Evolutionary conservation across 2,797 vertebrate genomes (phyloP), one percentile per base, ranked within the genome.

Genomic region (Ibycter americanus): DNA sequence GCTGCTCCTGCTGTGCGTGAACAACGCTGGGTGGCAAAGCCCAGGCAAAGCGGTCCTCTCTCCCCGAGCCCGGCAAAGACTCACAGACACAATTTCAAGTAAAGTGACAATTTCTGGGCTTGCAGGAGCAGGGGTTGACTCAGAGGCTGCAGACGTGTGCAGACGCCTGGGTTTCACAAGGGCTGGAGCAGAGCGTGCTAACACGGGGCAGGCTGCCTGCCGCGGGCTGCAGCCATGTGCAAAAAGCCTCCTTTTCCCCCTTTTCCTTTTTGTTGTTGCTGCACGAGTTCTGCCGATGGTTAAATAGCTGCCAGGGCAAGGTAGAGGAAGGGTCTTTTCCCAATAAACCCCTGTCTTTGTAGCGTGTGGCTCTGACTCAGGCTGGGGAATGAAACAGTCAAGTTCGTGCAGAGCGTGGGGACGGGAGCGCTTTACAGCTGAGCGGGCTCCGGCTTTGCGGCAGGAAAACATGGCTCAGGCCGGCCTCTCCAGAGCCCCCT

Each of bases 321-420:
- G 71, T 46, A 78, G 87, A 83, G 7, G 27, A 74, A 95, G 79
- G 82, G 34, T 74, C 76, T 97, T 89, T 96, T 90, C 96, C 84
- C 90, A 83, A 20, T 90, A 78, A 97, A 62, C 55, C 32, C 31
- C 25, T 80, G 71, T 92, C 61, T 92, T 68, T 80, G 15, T 76
- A 80, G 85, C 52, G 34, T 4, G 11, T 27, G 77, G 76, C 14
- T 78, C 89, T 89, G 54, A 86, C 56, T 80, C 4, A 4, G 66
- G 66, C 80, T 63, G 55, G 86, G 94, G 95, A 96, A 96, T 94
- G 96, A 96, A 98, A 83, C 66, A 55, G 80, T 92, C 71, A 96
- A 95, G 85, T 82, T 96, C 83, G 93, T 81, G 82, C 90, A 27
- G 44, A 56, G 81, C 5, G 0, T 8, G 14, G 70, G 79, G 83